Evolutionary conservation across 2,113 vertebrate genomes (phyloP).

Genomic region (Cryptotis parvus): DNA sequence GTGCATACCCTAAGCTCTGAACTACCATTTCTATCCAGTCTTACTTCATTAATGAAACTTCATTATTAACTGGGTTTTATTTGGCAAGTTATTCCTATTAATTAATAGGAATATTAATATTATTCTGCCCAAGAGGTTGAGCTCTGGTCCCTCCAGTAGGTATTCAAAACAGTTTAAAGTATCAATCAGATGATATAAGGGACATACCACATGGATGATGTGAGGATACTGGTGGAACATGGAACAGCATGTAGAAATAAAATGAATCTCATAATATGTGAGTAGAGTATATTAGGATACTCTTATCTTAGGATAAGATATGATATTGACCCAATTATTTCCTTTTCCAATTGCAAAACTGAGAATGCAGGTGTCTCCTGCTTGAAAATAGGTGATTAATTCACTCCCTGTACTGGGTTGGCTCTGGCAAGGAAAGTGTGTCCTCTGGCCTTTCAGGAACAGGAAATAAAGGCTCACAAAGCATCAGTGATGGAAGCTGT

Average conservation of each 20-base stretch:
- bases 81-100: background rate
- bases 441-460: background rate
- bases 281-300: background rate
- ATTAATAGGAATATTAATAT: background rate
- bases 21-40: background rate
- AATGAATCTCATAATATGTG: background rate
- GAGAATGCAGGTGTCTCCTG: background rate
- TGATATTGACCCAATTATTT: background rate
- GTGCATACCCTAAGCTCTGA: rapidly evolving
- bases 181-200: background rate
- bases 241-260: background rate
- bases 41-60: constrained; percentile 11
- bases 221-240: background rate
- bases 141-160: background rate
- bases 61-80: constrained; percentile 3
- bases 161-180: background rate
- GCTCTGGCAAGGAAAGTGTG: background rate
- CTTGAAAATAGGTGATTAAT: background rate
- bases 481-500: rapidly evolving
- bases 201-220: background rate
- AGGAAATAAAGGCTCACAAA: background rate
- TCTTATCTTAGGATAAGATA: too few relatives aligned
- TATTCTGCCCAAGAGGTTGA: background rate
- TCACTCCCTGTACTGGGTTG: background rate
- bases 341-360: constrained; percentile 17